Conservation (phyloP, 2,888 invertebrate genomes). For the Drosophila monieri region DNA sequence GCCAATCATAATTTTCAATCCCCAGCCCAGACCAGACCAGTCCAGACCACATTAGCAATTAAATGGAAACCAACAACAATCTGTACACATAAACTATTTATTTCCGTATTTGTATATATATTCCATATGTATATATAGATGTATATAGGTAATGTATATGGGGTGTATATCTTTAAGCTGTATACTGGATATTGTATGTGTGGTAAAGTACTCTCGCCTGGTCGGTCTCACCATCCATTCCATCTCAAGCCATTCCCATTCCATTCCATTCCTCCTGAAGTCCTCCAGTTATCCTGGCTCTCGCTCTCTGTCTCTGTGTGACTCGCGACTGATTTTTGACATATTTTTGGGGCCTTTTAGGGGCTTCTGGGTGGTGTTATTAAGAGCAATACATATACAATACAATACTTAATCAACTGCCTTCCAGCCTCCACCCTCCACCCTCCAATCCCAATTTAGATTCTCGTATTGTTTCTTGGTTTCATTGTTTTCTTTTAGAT, state of each 20-base stretch:
- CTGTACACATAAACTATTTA: constrained; percentile 72
- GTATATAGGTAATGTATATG: constrained; percentile 37
- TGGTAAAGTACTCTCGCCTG: constrained; percentile 45
- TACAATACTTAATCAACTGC: not conserved
- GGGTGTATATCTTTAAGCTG: constrained; percentile 36
- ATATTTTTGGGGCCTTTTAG: no score
- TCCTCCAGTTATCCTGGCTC: not conserved
- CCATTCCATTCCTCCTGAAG: not conserved
- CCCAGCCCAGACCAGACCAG: no score
- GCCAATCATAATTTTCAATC: not conserved
- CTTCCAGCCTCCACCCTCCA: constrained; percentile 5
- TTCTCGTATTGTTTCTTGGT: constrained; percentile 5
- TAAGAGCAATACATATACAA: constrained; percentile 4
- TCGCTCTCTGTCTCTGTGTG: no score
- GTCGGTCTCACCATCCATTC: constrained; percentile 10
- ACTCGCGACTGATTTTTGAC: no score
- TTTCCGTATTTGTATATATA: constrained; percentile 51
- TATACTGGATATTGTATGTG: constrained; percentile 41
- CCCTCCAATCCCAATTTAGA: constrained; percentile 17
- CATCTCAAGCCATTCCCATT: not conserved
- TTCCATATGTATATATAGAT: constrained; percentile 37
- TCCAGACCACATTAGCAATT: constrained; percentile 4
- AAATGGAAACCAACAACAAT: constrained; percentile 24
- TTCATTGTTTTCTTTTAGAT: constrained; percentile 37
- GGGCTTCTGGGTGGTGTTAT: not conserved